Evolutionary conservation across 2,797 vertebrate species (phyloP).

Genomic region (Cyprinodon diabolis): DNA sequence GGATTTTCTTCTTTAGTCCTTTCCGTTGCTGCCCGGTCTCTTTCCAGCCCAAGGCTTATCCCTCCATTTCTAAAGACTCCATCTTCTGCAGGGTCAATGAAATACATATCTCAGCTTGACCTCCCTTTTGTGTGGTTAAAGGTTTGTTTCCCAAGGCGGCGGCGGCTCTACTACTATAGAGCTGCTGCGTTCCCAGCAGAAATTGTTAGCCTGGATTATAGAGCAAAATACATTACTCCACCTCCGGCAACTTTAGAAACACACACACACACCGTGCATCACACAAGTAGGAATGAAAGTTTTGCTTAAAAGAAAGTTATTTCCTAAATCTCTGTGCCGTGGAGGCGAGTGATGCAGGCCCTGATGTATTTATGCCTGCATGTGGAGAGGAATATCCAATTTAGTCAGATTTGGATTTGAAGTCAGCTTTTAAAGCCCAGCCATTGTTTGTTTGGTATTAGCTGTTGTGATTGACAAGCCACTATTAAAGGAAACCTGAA

Average conservation of each 20-base stretch:
- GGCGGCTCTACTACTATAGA: slow-evolving; percentile 9
- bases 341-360: slow-evolving; percentile 29
- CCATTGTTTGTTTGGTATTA: slow-evolving; percentile 44
- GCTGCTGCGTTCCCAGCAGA: slow-evolving; percentile 25
- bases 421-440: slow-evolving; percentile 20
- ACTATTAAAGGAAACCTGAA: slow-evolving; percentile 44
- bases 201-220: slow-evolving; percentile 43
- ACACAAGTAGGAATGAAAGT: slow-evolving; percentile 21
- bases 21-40: not conserved
- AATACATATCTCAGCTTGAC: slow-evolving; percentile 49
- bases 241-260: slow-evolving; percentile 11
- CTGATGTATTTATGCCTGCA: slow-evolving; percentile 5
- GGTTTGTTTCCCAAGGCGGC: slow-evolving; percentile 45
- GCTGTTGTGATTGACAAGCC: slow-evolving; percentile 55
- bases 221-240: slow-evolving; percentile 44
- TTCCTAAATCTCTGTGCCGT: slow-evolving; percentile 15
- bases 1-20: slow-evolving; percentile 31
- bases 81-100: slow-evolving; percentile 60
- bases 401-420: slow-evolving; percentile 29
- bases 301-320: slow-evolving; percentile 20
- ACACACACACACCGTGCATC: slow-evolving; percentile 6
- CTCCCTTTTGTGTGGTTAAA: slow-evolving; percentile 57
- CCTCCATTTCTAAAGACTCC: slow-evolving; percentile 61
- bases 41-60: slow-evolving; percentile 25
- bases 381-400: slow-evolving; percentile 34